These are phyloP conservation scores for Neomicropteryx cornuta DNA, from an alignment of 1,140 invertebrate species.

Conservation along the genomic window DNA sequence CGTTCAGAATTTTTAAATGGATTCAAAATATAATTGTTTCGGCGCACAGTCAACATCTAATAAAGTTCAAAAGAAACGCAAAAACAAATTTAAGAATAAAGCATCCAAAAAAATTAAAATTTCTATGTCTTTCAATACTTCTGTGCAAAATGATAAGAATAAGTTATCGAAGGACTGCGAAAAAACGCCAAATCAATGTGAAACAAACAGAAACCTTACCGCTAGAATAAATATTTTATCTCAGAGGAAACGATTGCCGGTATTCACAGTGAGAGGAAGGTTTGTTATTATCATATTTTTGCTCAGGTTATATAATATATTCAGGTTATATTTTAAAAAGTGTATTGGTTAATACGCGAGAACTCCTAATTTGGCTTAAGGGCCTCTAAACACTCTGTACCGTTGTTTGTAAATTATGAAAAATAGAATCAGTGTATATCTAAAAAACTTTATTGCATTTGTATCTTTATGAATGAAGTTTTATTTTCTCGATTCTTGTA, in stretches of 20 bases:
- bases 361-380: not conserved
- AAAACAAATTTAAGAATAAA: conserved; percentile 21
- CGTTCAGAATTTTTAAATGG: no score
- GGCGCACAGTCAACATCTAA: conserved; percentile 12
- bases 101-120: conserved; percentile 19
- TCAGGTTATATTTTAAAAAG: not conserved
- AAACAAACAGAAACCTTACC: conserved; percentile 20
- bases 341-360: not conserved
- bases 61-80: not conserved
- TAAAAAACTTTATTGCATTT: not conserved
- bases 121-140: conserved; percentile 12
- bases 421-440: not conserved
- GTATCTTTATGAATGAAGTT: no score
- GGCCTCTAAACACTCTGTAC: not conserved
- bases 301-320: no score
- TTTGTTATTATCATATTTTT: no score
- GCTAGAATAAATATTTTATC: no score
- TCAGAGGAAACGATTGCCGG: conserved; percentile 17
- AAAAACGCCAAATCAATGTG: conserved; percentile 16
- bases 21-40: conserved; percentile 29
- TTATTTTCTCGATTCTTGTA: no score
- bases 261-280: conserved; percentile 16
- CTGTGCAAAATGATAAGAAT: conserved; percentile 11
- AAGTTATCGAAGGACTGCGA: conserved; percentile 7
- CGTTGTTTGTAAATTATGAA: not conserved